Base-by-base conservation (phyloP, 2,797 vertebrate genomes). In the Apodemus agrarius region DNA sequence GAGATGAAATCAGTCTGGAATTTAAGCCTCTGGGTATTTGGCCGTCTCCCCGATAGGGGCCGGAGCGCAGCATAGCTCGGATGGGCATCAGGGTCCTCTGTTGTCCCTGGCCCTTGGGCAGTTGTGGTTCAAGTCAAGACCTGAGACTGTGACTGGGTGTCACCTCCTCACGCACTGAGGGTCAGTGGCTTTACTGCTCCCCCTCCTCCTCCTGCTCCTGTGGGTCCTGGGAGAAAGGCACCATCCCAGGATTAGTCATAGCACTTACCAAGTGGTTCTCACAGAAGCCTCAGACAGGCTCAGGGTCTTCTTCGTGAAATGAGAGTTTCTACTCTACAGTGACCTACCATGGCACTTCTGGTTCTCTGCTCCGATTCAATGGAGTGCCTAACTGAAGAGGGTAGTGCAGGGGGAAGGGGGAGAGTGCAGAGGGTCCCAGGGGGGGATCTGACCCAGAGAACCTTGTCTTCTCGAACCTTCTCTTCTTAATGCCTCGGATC, bases 1-100 rank as follows among this genome's bases (percentile, higher is more conserved):
- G 91, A 59, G 93, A 67, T 93, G 79, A 78, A 83, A 91, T 59
- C 31, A 19, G 67, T 69, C 63, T 75, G 92, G 67, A 96, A 94
- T 95, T 82, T 90, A 90, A 94, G 92, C 52, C 63, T 78, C 57
- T 3, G 74, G 37, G 29, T 52, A 21, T 63, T 74, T 85, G 90
- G 54, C 74, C 9, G 26, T 9, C 89, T 24, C 61, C 63, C 31
- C 31, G 17, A 11, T 1, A 22, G n/a, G 43, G 59, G 17, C 40
- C 4, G 34, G 69, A 57, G 49, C 17, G 14, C 40, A 76, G 43
- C 43, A n/a, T 9, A 12, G 54, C 37, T 37, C 34, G 13, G 4
- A 2, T n/a, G 57, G 57, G 57, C 1, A 16, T 43, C 40, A 46
- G 19, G 72, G 72, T 61, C 17, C 24, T 89, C 65, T 37, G 13